These are phyloP conservation scores for Herpailurus yagouaroundi DNA, from an alignment of 2,113 vertebrate species.

Conservation along the genomic window DNA sequence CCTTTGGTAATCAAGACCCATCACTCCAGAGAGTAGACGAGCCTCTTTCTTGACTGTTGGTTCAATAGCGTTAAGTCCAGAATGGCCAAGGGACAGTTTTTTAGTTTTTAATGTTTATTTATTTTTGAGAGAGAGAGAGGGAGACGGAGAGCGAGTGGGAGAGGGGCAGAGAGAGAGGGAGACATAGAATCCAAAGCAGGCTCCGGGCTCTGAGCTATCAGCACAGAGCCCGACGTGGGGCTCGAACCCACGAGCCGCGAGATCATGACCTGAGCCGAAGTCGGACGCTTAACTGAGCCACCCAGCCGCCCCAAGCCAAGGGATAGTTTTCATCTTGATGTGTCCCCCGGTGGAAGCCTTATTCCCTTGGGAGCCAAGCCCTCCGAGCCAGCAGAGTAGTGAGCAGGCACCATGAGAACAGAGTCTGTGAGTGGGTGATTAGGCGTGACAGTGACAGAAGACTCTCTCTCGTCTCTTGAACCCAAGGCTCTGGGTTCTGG, in stretches of 20 bases:
- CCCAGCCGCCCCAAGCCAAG: background rate
- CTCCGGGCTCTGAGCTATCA: too few species aligned
- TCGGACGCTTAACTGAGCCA: too few species aligned
- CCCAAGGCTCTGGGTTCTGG: rapidly evolving
- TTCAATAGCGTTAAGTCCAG: background rate
- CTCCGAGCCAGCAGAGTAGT: background rate
- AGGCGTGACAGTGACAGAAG: rapidly evolving
- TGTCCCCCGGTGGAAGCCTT: background rate
- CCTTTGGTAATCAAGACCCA: background rate
- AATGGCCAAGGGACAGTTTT: background rate
- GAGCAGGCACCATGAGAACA: background rate
- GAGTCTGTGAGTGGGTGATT: too few species aligned
- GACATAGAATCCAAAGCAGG: too few species aligned
- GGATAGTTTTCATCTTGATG: background rate
- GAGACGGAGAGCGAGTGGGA: too few species aligned
- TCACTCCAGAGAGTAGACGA: background rate
- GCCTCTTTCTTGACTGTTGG: background rate
- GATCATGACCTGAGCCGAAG: too few species aligned
- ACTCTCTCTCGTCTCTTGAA: background rate
- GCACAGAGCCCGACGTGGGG: too few species aligned
- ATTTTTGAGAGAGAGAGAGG: too few species aligned
- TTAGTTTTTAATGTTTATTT: too few species aligned
- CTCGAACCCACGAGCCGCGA: rapidly evolving
- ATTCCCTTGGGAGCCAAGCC: background rate
- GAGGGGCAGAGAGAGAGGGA: too few species aligned